A percentile compares a stretch with the other conserved stretches of the same genome.
phyloP scores from a whole-genome alignment of 2,113 vertebrate species.

The Erythrocebus patas region DNA sequence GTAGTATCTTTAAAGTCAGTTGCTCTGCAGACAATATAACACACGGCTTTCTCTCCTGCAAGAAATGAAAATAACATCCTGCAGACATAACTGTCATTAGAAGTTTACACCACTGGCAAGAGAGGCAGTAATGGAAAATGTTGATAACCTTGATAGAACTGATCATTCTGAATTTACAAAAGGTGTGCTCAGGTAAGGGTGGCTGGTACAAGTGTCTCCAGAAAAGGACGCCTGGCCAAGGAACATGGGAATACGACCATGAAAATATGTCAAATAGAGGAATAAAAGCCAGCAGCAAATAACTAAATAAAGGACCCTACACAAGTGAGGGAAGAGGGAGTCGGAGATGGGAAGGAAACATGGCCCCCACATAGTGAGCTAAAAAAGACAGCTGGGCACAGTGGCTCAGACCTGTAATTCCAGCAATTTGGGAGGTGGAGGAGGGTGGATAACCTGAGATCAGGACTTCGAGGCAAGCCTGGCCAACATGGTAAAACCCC shows the following conservation, averaged over 20 bases:
- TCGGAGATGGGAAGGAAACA: accelerated
- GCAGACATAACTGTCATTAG: not conserved
- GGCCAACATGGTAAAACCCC: no score
- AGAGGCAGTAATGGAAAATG: not conserved
- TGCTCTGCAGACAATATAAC: not conserved
- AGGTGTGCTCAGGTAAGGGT: not conserved
- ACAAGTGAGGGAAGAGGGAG: not conserved
- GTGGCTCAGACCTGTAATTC: no score
- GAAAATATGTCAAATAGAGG: not conserved
- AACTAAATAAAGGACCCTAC: not conserved
- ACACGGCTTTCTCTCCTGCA: not conserved
- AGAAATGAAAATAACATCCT: not conserved
- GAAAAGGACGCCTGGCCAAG: not conserved
- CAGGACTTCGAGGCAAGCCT: no score
- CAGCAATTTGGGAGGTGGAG: no score
- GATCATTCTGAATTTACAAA: not conserved
- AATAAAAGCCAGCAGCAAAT: not conserved
- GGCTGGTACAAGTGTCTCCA: not conserved
- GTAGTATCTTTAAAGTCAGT: not conserved
- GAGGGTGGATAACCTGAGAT: no score
- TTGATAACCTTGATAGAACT: not conserved
- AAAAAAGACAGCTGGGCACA: not conserved
- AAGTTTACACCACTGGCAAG: not conserved
- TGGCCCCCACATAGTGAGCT: accelerated
- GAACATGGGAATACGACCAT: no score